Percentiles rank a stretch among this genome's conserved stretches.
phyloP scores from a whole-genome alignment of 2,888 invertebrate species.

The Drosophila niveifrons region DNA sequence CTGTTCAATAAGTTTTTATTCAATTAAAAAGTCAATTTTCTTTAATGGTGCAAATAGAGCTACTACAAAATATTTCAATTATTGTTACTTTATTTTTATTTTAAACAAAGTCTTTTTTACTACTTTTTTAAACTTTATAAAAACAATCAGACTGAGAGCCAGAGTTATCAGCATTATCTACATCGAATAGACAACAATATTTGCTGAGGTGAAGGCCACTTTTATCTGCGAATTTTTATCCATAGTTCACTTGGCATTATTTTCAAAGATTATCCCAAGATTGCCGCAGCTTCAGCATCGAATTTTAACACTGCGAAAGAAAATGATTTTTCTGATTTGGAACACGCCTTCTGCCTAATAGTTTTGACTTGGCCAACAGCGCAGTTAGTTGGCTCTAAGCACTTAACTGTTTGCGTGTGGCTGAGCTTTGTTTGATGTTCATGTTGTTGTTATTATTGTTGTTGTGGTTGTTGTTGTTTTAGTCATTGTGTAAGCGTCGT shows the following conservation, averaged over 20 bases:
- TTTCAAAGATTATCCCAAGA: neutral
- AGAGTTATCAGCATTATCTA: too few relatives aligned
- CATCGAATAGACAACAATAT: too few relatives aligned
- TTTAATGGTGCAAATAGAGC: too few relatives aligned
- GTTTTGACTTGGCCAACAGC: constrained; percentile 14
- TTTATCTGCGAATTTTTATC: neutral
- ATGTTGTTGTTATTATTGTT: constrained; percentile 28
- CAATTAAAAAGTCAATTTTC: too few relatives aligned
- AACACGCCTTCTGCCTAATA: constrained; percentile 4
- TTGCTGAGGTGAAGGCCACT: neutral
- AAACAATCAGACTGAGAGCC: too few relatives aligned
- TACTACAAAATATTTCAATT: too few relatives aligned
- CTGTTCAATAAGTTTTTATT: too few relatives aligned
- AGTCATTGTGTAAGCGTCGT: constrained; percentile 66
- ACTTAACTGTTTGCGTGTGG: constrained; percentile 65
- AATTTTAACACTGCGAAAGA: neutral
- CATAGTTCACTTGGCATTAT: neutral
- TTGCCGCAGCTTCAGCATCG: neutral
- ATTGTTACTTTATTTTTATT: too few relatives aligned
- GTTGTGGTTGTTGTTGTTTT: constrained; percentile 33
- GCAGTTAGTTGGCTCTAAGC: constrained; percentile 44
- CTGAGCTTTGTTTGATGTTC: constrained; percentile 17
- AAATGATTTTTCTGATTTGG: constrained; percentile 8
- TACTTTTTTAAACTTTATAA: too few relatives aligned
- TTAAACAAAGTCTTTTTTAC: too few relatives aligned